phyloP scores from a whole-genome alignment of 2,797 vertebrate genomes.

The Gallirallus australis region DNA sequence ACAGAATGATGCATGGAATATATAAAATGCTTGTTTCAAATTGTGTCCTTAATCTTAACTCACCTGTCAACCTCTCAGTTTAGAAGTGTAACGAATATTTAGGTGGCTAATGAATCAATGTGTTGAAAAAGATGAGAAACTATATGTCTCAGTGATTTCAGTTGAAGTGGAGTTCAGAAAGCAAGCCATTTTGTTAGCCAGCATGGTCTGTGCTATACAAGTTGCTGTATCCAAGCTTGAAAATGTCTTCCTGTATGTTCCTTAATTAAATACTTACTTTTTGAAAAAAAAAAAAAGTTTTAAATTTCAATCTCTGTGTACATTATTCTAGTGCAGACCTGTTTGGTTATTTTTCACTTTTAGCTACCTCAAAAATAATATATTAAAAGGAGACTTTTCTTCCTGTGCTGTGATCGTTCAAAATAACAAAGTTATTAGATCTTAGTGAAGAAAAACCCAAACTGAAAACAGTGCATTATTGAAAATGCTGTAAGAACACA shows the following conservation, averaged over 20 bases:
- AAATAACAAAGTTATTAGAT: not conserved
- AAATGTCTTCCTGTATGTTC: not conserved
- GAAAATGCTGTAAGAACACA: not conserved
- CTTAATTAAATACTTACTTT: not conserved
- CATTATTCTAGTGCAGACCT: not conserved
- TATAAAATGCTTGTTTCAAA: not conserved
- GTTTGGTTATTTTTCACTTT: not conserved
- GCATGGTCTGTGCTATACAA: not conserved
- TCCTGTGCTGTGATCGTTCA: not conserved
- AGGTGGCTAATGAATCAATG: not conserved
- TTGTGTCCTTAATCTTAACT: not conserved
- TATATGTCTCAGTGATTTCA: not conserved
- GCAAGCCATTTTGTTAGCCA: not conserved
- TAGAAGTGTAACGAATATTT: not conserved
- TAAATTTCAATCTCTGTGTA: not conserved
- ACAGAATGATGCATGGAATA: fast-evolving
- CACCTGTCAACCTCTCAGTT: not conserved
- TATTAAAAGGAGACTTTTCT: not conserved
- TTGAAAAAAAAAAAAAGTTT: not conserved
- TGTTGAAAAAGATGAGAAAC: not conserved
- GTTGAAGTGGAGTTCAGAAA: not conserved
- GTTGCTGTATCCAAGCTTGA: not conserved
- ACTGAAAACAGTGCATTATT: not conserved
- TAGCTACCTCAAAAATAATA: not conserved
- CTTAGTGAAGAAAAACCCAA: not conserved